These are phyloP conservation scores for Homarus gammarus DNA, from an alignment of 2,888 invertebrate species.

Conservation along the genomic window DNA sequence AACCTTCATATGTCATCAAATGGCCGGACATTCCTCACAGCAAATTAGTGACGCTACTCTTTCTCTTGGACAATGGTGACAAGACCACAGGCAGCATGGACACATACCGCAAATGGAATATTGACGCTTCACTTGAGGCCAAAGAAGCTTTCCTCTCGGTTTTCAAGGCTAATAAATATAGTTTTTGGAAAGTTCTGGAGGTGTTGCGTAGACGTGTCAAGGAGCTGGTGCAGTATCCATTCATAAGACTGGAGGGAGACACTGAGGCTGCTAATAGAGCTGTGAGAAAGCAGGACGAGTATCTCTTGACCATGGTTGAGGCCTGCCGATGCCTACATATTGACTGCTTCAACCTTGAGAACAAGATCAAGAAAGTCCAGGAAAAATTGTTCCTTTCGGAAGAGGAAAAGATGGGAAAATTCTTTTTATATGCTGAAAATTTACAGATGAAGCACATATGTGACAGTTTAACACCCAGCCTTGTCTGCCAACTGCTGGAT, in stretches of 20 bases:
- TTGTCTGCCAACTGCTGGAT: constrained; percentile 1
- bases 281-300: constrained; percentile 36
- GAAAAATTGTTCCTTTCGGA: constrained; percentile 1
- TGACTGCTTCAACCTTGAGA: constrained; percentile 3
- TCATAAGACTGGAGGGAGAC: not conserved
- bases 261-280: not conserved
- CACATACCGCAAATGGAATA: not conserved
- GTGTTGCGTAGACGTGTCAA: not conserved
- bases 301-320: constrained; percentile 34
- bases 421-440: constrained; percentile 51
- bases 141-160: constrained; percentile 22
- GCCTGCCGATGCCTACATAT: constrained; percentile 29
- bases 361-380: constrained; percentile 10
- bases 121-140: not conserved
- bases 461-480: constrained; percentile 12
- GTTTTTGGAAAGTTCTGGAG: not conserved
- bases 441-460: constrained; percentile 26
- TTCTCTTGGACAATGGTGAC: constrained; percentile 56
- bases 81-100: not conserved
- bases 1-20: too few relatives aligned
- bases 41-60: constrained; percentile 44
- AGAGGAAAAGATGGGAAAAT: constrained; percentile 23
- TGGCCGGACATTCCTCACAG: not conserved
- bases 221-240: not conserved
- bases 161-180: constrained; percentile 11